Percentiles rank a stretch among this genome's conserved stretches.
Conservation (phyloP, 2,797 vertebrate species). For the Spinus olivaceus region DNA sequence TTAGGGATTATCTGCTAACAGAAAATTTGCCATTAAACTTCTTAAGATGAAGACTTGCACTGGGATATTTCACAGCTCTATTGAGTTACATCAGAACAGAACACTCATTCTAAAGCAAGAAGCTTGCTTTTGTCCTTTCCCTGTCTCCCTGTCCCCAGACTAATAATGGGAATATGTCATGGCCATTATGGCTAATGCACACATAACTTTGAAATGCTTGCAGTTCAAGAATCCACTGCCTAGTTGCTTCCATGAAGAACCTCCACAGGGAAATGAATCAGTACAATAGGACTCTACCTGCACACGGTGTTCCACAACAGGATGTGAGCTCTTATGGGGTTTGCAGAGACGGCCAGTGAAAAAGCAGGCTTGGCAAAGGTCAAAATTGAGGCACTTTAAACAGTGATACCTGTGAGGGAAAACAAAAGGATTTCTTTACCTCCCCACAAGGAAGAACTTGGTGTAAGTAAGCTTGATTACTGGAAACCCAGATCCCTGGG, state of each 20-base stretch:
- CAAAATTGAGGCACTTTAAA: constrained; percentile 84
- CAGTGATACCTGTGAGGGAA: constrained; percentile 79
- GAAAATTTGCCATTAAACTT: background rate
- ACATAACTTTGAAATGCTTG: background rate
- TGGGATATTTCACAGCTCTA: background rate
- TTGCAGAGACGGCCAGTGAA: constrained; percentile 71
- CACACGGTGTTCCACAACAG: constrained; percentile 77
- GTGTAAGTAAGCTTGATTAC: background rate
- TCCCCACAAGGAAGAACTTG: background rate
- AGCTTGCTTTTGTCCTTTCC: background rate
- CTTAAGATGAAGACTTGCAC: background rate
- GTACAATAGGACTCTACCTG: constrained; percentile 72
- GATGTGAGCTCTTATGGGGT: constrained; percentile 80
- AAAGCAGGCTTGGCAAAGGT: constrained; percentile 88
- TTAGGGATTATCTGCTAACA: background rate
- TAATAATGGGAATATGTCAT: background rate
- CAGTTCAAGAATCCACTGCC: background rate
- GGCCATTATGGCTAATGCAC: background rate
- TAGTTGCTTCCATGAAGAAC: background rate
- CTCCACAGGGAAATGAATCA: background rate
- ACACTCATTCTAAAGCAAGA: background rate
- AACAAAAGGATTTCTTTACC: background rate
- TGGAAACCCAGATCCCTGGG: background rate
- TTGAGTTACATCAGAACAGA: background rate
- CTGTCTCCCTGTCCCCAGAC: background rate